A percentile compares a stretch with the other conserved stretches of the same genome.
phyloP scores from a whole-genome alignment of 2,888 invertebrate species.

The Mesorhabditis sp. region DNA sequence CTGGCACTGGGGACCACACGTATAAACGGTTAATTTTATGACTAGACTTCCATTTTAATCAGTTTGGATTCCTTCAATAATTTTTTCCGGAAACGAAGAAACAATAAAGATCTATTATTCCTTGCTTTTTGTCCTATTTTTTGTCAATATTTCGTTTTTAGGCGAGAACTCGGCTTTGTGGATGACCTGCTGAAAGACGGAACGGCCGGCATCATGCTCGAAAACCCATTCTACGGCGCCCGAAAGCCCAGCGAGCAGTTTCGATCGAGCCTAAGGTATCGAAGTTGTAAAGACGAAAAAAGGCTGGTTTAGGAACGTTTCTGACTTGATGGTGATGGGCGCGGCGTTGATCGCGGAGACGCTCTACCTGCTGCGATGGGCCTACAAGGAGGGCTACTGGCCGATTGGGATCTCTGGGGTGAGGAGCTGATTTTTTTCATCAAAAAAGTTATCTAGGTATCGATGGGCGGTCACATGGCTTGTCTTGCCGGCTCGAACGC shows the following conservation, averaged over 20 bases:
- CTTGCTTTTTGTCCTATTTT: constrained; percentile 68
- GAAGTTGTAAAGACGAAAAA: not conserved
- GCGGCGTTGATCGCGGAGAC: constrained; percentile 90
- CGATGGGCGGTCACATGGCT: constrained; percentile 76
- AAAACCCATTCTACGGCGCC: constrained; percentile 83
- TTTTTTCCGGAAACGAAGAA: constrained; percentile 15
- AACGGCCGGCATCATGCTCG: constrained; percentile 86
- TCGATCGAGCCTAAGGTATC: constrained; percentile 20
- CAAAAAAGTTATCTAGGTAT: constrained; percentile 23
- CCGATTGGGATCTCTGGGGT: constrained; percentile 85
- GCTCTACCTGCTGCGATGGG: constrained; percentile 83
- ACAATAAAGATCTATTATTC: not conserved
- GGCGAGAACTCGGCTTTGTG: constrained; percentile 81
- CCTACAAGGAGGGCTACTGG: constrained; percentile 81
- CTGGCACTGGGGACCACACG: constrained; percentile 91
- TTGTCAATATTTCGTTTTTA: constrained; percentile 66
- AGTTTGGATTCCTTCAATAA: not conserved
- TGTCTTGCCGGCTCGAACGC: constrained; percentile 91
- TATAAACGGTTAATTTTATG: constrained; percentile 14
- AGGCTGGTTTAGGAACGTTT: constrained; percentile 71
- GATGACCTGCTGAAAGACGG: constrained; percentile 85
- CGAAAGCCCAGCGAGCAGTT: constrained; percentile 41
- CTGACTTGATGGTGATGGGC: constrained; percentile 98
- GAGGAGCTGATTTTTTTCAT: constrained; percentile 9
- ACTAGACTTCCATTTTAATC: constrained; percentile 13